phyloP scores from a whole-genome alignment of 2,888 invertebrate genomes.

The Lasioglossum zephyrum region DNA sequence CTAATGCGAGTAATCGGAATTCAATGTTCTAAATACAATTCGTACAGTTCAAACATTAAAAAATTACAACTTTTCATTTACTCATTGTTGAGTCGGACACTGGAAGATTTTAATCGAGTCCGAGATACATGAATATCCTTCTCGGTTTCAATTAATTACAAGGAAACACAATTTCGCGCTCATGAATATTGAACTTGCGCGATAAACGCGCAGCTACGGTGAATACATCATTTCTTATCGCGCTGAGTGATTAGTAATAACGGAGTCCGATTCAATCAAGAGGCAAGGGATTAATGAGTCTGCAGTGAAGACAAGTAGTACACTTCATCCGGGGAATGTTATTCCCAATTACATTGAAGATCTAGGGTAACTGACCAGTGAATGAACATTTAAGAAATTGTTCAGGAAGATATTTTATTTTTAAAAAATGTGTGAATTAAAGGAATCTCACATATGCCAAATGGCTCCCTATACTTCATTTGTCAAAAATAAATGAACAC shows the following conservation, averaged over 20 bases:
- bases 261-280: not conserved
- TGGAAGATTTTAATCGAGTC: not conserved
- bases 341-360: no score
- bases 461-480: no score
- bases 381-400: no score
- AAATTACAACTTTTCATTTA: not conserved
- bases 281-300: not conserved
- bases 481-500: no score
- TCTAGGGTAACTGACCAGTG: no score
- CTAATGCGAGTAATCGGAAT: no score
- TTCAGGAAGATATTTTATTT: no score
- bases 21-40: no score
- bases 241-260: not conserved
- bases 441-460: no score
- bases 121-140: not conserved
- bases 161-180: not conserved
- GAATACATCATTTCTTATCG: not conserved
- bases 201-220: not conserved
- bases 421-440: no score
- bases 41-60: no score
- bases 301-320: not conserved
- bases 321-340: no score
- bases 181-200: not conserved
- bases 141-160: not conserved
- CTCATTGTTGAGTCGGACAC: not conserved